Conservation (phyloP, 64 coral and sea anemone genomes). For the Pocillopora verrucosa region DNA sequence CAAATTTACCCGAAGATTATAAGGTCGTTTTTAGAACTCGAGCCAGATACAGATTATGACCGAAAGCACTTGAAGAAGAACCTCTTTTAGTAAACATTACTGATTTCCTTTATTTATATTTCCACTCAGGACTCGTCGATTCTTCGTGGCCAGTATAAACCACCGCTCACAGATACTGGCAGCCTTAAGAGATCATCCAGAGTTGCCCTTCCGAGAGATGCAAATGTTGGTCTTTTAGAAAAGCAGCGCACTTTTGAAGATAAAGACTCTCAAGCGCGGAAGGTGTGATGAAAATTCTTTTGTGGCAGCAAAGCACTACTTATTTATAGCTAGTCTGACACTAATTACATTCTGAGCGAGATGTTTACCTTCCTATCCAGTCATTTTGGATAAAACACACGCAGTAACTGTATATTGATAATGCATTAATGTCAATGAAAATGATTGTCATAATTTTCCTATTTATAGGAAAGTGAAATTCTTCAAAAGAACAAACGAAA, state of each 20-base stretch:
- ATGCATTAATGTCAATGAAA: neutral
- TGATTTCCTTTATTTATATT: neutral
- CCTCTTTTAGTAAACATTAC: neutral
- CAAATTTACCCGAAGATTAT: no score
- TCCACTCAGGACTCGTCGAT: slow-evolving; percentile 14
- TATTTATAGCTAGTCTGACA: neutral
- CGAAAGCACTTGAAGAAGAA: no score
- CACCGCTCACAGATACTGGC: neutral
- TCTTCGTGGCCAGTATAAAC: slow-evolving; percentile 28
- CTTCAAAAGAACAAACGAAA: slow-evolving; percentile 55
- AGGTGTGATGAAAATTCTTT: neutral
- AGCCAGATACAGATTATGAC: no score
- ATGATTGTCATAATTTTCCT: neutral
- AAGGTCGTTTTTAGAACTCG: no score
- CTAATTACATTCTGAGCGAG: neutral
- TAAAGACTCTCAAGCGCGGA: slow-evolving; percentile 45
- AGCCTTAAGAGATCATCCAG: slow-evolving; percentile 10
- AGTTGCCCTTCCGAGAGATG: slow-evolving; percentile 31
- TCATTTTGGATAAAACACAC: no score
- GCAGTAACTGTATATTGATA: neutral
- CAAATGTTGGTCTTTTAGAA: slow-evolving; percentile 43
- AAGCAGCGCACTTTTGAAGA: slow-evolving; percentile 61
- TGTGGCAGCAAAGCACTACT: neutral
- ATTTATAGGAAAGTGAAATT: slow-evolving; percentile 50
- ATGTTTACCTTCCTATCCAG: no score